Evolutionary conservation across 2,113 vertebrate genomes (phyloP).

Genomic region (Anas platyrhynchos): DNA sequence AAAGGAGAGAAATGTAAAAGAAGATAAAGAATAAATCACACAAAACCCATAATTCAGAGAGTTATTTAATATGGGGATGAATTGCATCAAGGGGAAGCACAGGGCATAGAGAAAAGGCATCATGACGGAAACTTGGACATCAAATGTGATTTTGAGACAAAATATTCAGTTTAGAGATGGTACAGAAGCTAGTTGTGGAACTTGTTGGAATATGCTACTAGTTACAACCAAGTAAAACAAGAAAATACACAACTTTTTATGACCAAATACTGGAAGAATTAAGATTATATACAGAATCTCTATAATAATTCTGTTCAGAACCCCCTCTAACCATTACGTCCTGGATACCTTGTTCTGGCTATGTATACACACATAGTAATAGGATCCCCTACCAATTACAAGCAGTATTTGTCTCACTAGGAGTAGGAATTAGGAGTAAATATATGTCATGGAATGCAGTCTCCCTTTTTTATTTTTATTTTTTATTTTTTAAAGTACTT

Average conservation of each 20-base stretch:
- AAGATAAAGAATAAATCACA: background rate
- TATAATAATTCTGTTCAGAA: background rate
- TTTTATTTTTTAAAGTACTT: background rate
- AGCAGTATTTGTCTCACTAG: background rate
- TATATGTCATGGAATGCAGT: background rate
- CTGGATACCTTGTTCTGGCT: background rate
- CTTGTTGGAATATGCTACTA: background rate
- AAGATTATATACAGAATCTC: background rate
- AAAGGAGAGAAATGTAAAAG: background rate
- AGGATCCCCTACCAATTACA: background rate
- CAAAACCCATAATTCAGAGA: background rate
- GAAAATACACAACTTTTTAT: background rate
- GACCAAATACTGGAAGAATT: background rate
- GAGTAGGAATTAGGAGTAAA: background rate
- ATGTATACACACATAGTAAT: background rate
- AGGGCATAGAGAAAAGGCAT: background rate
- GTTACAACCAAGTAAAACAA: background rate
- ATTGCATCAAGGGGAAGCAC: background rate
- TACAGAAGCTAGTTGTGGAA: background rate
- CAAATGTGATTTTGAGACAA: background rate
- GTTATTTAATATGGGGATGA: background rate
- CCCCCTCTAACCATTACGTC: background rate
- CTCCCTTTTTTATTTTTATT: background rate
- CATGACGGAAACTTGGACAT: background rate
- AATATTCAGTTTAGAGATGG: background rate